Evolutionary conservation across 2,113 vertebrate species (phyloP), one percentile per base, ranked within the genome.

Genomic region (pig (Sus scrofa)): DNA sequence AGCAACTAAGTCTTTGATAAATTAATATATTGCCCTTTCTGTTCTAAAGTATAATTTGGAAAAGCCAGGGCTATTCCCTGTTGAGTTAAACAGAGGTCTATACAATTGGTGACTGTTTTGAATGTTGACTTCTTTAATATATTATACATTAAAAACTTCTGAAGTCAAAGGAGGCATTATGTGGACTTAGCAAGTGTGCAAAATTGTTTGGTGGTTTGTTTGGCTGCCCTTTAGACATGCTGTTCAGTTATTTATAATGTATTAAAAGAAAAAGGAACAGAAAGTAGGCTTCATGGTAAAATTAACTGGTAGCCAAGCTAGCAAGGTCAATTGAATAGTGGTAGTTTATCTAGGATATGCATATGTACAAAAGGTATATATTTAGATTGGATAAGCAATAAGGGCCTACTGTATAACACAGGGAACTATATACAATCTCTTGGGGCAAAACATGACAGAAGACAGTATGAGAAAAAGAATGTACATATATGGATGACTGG

Each of bases 91-190:
- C 7, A n/a, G 60, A 97, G 89, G 77, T 44, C 58, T 71, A 34
- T 44, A 93, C 96, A 97, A 95, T 62, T 96, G 60, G 77, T 44
- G 39, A 60, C 60, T 92, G 54, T 91, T 81, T 79, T 86, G 56
- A 96, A 95, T 54, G 88, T 52, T 82, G 86, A 58, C 82, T 95
- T 52, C 0, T 85, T 97, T 97, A 95, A 97, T 92, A 77, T 70
- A 98, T 97, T 86, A 96, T 63, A 96, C 77, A 94, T 93, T 93
- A 86, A 95, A 97, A 87, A 65, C 58, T 87, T n/a, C 44, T 90
- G n/a, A 88, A 75, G 67, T 96, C 92, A 96, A 91, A 97, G 71
- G 54, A 93, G 56, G 62, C 58, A 18, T 73, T 24, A 86, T 73
- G 44, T 27, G 77, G 56, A 82, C 74, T 94, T 75, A 81, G 91